These are phyloP conservation scores for Gymnothorax reevesii DNA, from an alignment of 2,797 vertebrate species.

Conservation along the genomic window DNA sequence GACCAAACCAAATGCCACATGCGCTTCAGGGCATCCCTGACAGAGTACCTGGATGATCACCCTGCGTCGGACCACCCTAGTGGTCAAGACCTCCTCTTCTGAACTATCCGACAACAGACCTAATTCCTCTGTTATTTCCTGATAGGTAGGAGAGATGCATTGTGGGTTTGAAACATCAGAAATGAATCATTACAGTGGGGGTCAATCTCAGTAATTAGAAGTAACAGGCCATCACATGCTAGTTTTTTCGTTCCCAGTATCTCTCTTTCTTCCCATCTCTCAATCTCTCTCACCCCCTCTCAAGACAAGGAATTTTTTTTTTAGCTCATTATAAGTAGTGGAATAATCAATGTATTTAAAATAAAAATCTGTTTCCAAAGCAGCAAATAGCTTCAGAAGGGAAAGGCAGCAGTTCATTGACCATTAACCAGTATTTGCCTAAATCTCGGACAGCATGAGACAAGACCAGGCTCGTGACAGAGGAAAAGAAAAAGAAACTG, in stretches of 20 bases:
- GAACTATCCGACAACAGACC: constrained; percentile 90
- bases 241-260: constrained; percentile 25
- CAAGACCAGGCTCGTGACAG: background rate
- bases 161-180: constrained; percentile 47
- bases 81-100: constrained; percentile 93
- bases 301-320: background rate
- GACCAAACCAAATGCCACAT: constrained; percentile 23
- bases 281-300: constrained; percentile 28
- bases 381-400: background rate
- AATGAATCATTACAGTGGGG: constrained; percentile 13
- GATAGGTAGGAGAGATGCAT: constrained; percentile 74
- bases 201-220: constrained; percentile 24
- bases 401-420: background rate
- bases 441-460: background rate
- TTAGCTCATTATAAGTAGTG: background rate
- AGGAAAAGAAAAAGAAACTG: background rate
- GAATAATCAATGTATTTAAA: background rate
- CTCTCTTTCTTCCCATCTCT: constrained; percentile 41
- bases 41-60: constrained; percentile 94
- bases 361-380: background rate
- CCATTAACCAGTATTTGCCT: background rate
- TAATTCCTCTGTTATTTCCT: constrained; percentile 92
- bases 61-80: constrained; percentile 92
- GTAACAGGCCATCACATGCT: constrained; percentile 30
- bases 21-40: constrained; percentile 29